These are phyloP conservation scores for Physella acuta DNA, from an alignment of 1,140 invertebrate genomes.

Conservation along the genomic window DNA sequence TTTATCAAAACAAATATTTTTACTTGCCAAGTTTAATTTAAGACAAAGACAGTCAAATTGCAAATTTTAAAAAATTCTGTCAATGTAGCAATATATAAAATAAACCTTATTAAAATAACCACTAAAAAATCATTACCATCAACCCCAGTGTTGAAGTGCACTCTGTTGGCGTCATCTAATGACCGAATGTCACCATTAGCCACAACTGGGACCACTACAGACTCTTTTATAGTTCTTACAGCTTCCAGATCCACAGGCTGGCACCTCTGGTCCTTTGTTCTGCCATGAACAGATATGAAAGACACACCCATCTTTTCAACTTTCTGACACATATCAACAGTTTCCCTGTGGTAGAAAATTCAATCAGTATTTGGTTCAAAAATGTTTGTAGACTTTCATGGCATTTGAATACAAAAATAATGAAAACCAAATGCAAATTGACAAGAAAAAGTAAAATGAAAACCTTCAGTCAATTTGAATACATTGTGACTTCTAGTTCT, in stretches of 20 bases:
- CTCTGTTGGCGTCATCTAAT: constrained; percentile 69
- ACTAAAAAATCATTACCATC: no score
- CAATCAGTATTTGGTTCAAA: background rate
- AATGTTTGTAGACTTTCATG: background rate
- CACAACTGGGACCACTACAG: constrained; percentile 77
- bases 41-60: no score
- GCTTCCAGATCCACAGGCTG: constrained; percentile 75
- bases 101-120: no score
- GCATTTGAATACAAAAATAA: background rate
- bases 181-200: constrained; percentile 87
- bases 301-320: constrained; percentile 82
- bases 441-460: no score
- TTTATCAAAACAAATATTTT: no score
- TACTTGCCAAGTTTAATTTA: no score
- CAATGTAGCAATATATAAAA: no score
- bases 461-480: no score
- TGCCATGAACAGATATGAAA: constrained; percentile 87
- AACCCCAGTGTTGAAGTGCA: constrained; percentile 72
- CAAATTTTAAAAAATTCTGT: no score
- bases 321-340: constrained; percentile 74
- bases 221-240: constrained; percentile 74
- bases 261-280: constrained; percentile 79
- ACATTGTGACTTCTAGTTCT: no score
- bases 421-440: no score
- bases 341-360: constrained; percentile 56